Evolutionary conservation across 1,140 invertebrate genomes (phyloP), one percentile per base, ranked within the genome.

Genomic region (Scaptomyza pallida): DNA sequence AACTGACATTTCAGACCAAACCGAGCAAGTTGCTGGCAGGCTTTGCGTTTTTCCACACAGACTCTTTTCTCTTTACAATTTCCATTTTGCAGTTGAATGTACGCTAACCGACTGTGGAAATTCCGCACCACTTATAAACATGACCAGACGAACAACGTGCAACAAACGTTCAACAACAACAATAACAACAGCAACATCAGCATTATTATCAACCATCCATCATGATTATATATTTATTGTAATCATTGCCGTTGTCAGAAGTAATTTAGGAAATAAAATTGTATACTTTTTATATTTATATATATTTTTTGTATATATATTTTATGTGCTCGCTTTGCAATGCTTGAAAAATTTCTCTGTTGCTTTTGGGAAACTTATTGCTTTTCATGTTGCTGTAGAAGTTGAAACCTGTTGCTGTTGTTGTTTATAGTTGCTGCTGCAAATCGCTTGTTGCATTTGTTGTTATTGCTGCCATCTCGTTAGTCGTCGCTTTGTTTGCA

Each of bases 121-220:
- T 88, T 88, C 82, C 82, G 83, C 56, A 78, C 81, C 77, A 86
- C 57, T 85, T 85, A 86, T 69, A 86, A 80, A 72, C 55, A 74
- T 86, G 64, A 74, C 59, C 77, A 65, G 40, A 15, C 40, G 8
- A 30, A 30, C 26, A 30, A 37, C 52, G 15, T 26, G 16, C 55
- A 57, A 19, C 55, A 12, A 60, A 23, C 26, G 17, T 10, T 16
- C 43, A 79, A 47, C 56, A 64, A 55, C 75, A 63, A 62, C 72
- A 72, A 57, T 16, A 79, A 51, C 56, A 64, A 55, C 75, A 63
- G 62, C 65, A 72, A 61, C 26, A 75, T 85, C 65, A 47, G 57
- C 52, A 74, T 54, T 74, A 77, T 77, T 60, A 77, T 72, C 57
- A 67, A 52, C 70, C 57, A 21, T 41, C 64, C 72, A 85, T 44